Base-by-base conservation (phyloP, 2,797 vertebrate species). In the Cyprinella venusta region DNA sequence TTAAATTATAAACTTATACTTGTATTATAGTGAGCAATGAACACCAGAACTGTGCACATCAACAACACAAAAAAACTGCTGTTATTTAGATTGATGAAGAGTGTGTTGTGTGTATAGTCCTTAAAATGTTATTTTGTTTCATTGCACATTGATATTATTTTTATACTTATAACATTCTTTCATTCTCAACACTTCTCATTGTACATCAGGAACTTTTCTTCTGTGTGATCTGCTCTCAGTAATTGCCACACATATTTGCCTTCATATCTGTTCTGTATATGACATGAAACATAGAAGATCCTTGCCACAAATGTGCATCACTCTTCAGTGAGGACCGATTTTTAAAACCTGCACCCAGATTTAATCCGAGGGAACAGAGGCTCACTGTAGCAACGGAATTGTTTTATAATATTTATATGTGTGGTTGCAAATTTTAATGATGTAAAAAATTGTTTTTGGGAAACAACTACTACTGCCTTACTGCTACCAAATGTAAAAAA, bases 401-500 rank as follows among this genome's bases (percentile, higher is more conserved):
- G 89, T 91, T 94, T 92, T 91, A 88, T 93, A 88, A 93, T 93
- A 92, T 94, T 93, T 94, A 92, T 94, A 94, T 89, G 88, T 88
- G 89, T 91, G 88, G 81, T 90, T 90, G 89, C 92, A 90, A 92
- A 69, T 67, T 90, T 90, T 90, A 90, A 91, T 90, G 89, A 92
- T 92, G 89, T 92, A 87, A 92, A 86, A 86, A 84, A 81, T 84
- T 87, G 63, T 80, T 92, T 90, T 90, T 93, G 89, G 91, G 91
- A 90, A 87, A 83, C 89, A 86, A 92, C 90, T 89, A 91, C 89
- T 92, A 88, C 91, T 94, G 93, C 93, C 94, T 95, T 95, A 95
- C 91, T 93, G 88, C 90, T 93, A 92, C 91, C 91, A 94, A 94
- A 94, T 94, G 93, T 94, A 93, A 86, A 92, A 91, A 88, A 80